Evolutionary conservation across 2,888 invertebrate genomes (phyloP).

Genomic region (Eurytoma californica): DNA sequence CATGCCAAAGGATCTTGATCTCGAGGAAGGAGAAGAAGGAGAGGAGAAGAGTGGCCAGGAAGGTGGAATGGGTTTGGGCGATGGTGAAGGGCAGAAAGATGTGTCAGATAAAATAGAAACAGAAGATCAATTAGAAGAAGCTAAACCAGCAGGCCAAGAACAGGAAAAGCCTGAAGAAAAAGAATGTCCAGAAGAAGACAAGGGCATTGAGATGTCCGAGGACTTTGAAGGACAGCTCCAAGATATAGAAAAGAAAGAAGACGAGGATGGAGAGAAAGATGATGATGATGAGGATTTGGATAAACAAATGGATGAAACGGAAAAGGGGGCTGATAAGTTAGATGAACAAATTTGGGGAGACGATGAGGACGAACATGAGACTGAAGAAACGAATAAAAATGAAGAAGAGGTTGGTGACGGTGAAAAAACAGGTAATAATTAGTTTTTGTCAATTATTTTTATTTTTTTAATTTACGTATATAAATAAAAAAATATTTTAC

Average conservation of each 20-base stretch:
- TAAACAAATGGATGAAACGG: constrained; percentile 97
- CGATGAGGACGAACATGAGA: constrained; percentile 82
- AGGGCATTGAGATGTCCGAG: constrained; percentile 96
- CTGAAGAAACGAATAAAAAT: constrained; percentile 80
- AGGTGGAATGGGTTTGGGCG: constrained; percentile 90
- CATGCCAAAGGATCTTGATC: constrained; percentile 89
- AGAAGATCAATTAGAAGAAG: constrained; percentile 96
- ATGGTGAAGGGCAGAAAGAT: constrained; percentile 95
- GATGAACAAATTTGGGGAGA: constrained; percentile 90
- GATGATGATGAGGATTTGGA: constrained; percentile 89
- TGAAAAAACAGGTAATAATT: constrained; percentile 82
- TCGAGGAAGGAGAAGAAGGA: constrained; percentile 80
- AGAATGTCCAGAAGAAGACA: constrained; percentile 91
- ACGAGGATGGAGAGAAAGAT: constrained; percentile 80
- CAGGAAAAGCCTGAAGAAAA: constrained; percentile 81
- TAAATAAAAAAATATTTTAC: constrained; percentile 3
- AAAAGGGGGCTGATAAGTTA: constrained; percentile 87
- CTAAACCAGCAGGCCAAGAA: constrained; percentile 87
- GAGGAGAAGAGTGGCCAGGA: constrained; percentile 78
- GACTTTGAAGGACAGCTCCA: constrained; percentile 94
- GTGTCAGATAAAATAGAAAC: constrained; percentile 94
- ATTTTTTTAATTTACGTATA: background rate
- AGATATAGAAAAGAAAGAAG: constrained; percentile 84
- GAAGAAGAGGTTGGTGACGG: constrained; percentile 78
- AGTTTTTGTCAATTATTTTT: background rate